A percentile compares a stretch with the other conserved stretches of the same genome.
Evolutionary conservation across 2,113 vertebrate species (phyloP).

Genomic region (Hylia prasina): DNA sequence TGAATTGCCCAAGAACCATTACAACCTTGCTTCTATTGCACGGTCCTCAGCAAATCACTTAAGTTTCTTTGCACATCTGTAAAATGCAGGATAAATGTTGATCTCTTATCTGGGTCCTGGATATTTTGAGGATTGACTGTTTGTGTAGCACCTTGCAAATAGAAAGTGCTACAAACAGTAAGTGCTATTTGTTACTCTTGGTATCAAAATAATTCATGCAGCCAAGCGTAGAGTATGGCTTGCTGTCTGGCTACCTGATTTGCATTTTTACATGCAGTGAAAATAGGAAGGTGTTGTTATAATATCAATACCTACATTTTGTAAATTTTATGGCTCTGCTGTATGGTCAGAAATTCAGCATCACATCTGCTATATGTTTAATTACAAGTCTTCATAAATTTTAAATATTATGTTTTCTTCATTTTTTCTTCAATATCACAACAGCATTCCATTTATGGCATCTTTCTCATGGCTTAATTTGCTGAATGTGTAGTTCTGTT

Average conservation of each 20-base stretch:
- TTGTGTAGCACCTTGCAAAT: background rate
- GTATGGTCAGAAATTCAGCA: background rate
- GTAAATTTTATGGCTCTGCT: background rate
- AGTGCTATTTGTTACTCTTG: slow-evolving; percentile 14
- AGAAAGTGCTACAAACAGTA: background rate
- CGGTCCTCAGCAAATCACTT: background rate
- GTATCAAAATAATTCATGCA: slow-evolving; percentile 10
- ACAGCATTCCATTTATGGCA: background rate
- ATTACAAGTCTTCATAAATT: background rate
- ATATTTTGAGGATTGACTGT: background rate
- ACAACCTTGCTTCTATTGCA: background rate
- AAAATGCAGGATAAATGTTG: background rate
- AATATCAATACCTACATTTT: background rate
- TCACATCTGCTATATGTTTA: background rate
- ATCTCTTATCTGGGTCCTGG: background rate
- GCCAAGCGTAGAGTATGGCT: background rate
- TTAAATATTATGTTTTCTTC: background rate
- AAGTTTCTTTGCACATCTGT: background rate
- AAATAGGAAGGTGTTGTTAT: background rate
- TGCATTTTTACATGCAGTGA: background rate
- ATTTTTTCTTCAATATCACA: background rate
- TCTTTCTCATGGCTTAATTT: background rate
- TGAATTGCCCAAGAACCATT: background rate
- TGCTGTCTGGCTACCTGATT: slow-evolving; percentile 3
- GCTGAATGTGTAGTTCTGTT: background rate